phyloP scores from a whole-genome alignment of 2,888 invertebrate species.

The Lasioglossum lativentre region DNA sequence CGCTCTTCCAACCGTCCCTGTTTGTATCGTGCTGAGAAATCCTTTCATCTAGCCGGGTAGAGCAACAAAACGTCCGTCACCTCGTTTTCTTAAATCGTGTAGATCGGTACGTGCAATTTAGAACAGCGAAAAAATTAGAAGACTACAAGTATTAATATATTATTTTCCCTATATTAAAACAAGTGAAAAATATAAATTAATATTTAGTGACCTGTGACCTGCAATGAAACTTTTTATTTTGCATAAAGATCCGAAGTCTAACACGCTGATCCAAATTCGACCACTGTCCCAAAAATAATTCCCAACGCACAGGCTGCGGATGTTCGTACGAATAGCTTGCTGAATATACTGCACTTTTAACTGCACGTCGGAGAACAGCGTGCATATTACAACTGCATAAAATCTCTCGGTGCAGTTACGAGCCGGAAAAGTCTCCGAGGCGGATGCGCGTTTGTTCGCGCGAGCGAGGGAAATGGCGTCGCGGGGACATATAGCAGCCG shows the following conservation, averaged over 20 bases:
- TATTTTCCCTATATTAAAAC: too few relatives aligned
- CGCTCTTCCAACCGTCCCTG: not conserved
- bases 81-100: not conserved
- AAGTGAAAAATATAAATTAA: too few relatives aligned
- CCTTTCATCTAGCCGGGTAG: not conserved
- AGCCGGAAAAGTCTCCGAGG: not conserved
- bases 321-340: not conserved
- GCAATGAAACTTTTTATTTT: too few relatives aligned
- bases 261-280: not conserved
- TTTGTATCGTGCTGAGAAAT: not conserved
- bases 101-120: too few relatives aligned
- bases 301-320: not conserved
- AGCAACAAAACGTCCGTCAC: not conserved
- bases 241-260: too few relatives aligned
- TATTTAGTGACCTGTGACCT: too few relatives aligned
- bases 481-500: not conserved
- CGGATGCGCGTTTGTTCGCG: not conserved
- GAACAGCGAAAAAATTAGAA: too few relatives aligned
- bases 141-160: too few relatives aligned
- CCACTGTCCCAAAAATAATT: too few relatives aligned
- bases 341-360: not conserved
- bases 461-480: constrained; percentile 8
- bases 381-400: not conserved
- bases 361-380: not conserved
- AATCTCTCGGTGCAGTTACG: not conserved